These are phyloP conservation scores for Centrocercus urophasianus DNA, from an alignment of 2,113 vertebrate species.

Conservation along the genomic window DNA sequence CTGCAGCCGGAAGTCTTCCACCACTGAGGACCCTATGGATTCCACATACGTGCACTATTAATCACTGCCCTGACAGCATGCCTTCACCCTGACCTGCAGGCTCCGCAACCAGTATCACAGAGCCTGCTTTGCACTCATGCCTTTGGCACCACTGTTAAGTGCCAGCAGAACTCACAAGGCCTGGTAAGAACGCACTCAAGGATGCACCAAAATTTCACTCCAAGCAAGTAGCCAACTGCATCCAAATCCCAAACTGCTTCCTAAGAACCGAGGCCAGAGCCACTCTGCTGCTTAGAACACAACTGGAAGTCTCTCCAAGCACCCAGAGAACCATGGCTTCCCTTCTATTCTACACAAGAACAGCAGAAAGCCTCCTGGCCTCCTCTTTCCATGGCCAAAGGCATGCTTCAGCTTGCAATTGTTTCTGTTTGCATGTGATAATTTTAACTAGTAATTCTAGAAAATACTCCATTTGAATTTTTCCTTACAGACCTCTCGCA, in stretches of 20 bases:
- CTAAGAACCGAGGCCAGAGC: background rate
- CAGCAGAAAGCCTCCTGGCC: background rate
- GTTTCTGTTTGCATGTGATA: slow-evolving; percentile 42
- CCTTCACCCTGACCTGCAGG: slow-evolving; percentile 10
- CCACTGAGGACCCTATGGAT: background rate
- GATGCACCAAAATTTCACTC: background rate
- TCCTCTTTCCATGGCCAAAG: background rate
- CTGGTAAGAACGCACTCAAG: background rate
- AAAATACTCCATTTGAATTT: slow-evolving; percentile 28
- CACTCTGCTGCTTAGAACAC: background rate
- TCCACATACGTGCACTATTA: too few relatives aligned
- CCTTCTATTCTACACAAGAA: background rate
- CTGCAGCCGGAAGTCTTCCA: background rate
- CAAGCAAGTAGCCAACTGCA: background rate
- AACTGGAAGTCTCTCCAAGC: rapidly evolving
- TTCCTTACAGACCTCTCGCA: background rate
- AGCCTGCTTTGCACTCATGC: background rate
- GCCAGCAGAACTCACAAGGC: background rate
- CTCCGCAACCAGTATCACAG: background rate
- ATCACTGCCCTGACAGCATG: background rate
- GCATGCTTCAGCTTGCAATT: background rate
- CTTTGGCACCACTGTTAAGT: background rate
- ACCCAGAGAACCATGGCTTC: background rate
- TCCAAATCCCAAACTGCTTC: background rate
- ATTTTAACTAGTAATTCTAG: slow-evolving; percentile 50